Base-by-base conservation (phyloP, 2,113 vertebrate species). In the Copsychus sechellarum region DNA sequence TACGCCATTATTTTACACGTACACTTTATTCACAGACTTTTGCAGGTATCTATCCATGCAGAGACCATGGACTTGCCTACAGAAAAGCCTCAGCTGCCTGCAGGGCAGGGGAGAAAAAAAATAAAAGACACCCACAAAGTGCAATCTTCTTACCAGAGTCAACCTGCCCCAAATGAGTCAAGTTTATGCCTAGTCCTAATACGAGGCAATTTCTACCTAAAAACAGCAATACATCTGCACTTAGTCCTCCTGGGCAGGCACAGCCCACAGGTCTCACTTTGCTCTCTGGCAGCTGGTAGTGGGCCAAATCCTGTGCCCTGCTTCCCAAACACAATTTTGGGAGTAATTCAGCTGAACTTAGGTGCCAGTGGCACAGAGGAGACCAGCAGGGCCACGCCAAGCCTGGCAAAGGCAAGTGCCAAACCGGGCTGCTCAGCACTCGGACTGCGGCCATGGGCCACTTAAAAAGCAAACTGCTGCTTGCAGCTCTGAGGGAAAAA, bases 361-460 rank as follows among this genome's bases (percentile, higher is more conserved):
- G 25, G 56, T 53, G 70, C 51, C 5, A 12, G 40, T 3, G 47
- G 87, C 87, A 61, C n/a, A 2, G 51, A 40, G 61, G 47, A 88
- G 80, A 34, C 50, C 9, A 2, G 50, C 0, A 2, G 62, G 73
- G 88, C 58, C 90, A 76, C 1, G 8, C 77, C 67, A 60, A 65
- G 20, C 22, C 47, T 50, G 61, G 92, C 71, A 64, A 28, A 50
- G 57, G 47, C 50, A 1, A 38, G 38, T 3, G 62, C 80, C 92
- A 51, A 58, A 65, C 11, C 11, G 22, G 8, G 8, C 70, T 9
- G 67, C 67, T 65, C 16, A 2, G 73, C 61, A 24, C 69, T 17
- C 2, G 1, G 81, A 48, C 38, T 7, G 18, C 7, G 83, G 71
- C 65, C 70, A 31, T 1, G 29, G 72, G 56, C 60, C 1, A 0